Evolutionary conservation across 92 coral and sea anemone species (phyloP), one percentile per base, ranked within the genome.

Genomic region (Montipora capitata): DNA sequence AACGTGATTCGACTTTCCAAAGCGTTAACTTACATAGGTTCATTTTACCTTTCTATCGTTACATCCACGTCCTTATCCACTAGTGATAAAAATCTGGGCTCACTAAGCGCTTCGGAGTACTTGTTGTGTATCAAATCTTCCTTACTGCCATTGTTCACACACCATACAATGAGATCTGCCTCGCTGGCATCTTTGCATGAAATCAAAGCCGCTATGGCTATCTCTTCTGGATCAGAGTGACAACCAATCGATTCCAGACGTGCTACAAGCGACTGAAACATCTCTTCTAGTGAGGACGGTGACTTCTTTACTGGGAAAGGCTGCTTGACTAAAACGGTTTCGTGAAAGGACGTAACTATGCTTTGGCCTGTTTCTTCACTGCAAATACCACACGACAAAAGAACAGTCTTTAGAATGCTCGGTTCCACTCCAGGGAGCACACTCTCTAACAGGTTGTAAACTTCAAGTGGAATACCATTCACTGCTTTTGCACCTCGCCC

Each of bases 91-190:
- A 85, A 92, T 43, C 67, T 74, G 9, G 96, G 96, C 17, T 91
- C 86, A 39, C 59, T 54, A 44, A 87, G 42, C 41, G 98, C 99
- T 68, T 89, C 89, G 5, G 86, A 61, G 80, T 88, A 94, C 87
- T 92, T 74, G 48, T 66, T 82, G 54, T 39, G 65, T 3, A 94
- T 88, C 20, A 71, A 27, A 63, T 86, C 91, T 9, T 88, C 85
- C 0, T 94, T 85, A 10, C 40, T 9, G 27, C 78, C 82, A 48
- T 93, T 68, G 3, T 82, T 82, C 5, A 94, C 44, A 69, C 92
- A 91, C 97, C 98, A 94, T 66, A 93, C 68, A 4, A 96, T 63
- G 0, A 96, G 91, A 41, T 96, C 98, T 17, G 86, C 91, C 67
- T 73, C 92, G 2, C 83, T 79, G 64, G 78, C 86, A 52, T 84